Evolutionary conservation across 1,140 invertebrate genomes (phyloP), one percentile per base, ranked within the genome.

Genomic region (Drosophila tropicalis): DNA sequence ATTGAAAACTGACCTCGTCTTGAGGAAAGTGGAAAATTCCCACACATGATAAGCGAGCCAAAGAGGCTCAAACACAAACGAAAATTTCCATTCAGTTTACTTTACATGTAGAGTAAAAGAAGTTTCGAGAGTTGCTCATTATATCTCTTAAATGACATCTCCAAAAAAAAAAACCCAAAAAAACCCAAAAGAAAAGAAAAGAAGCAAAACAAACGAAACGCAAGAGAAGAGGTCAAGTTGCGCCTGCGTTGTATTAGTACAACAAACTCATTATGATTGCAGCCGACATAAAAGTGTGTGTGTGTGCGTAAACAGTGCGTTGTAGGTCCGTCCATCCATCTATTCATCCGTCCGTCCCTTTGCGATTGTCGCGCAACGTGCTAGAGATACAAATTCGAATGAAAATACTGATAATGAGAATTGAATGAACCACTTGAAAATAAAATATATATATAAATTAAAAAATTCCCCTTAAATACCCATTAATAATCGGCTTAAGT

Each of bases 11-110:
- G 62, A 72, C 51, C 70, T 56, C 19, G 51, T 34, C 55, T 25
- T 66, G 64, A 58, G 60, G 40, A 60, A 65, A 67, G 54, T 86
- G 82, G 82, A 86, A 86, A 86, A 86, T 86, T 81, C 36, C 68
- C 63, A 65, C 66, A 65, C 12, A 62, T 67, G 76, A 87, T 80
- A 80, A 79, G 73, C 44, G 10, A 51, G 4, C 17, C 9, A 51
- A 51, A 47, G 54, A 64, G 78, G 65, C 64, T 19, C 61, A 61
- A 29, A 29, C 61, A 56, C 66, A 57, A 44, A 68, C 47, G 72
- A 9, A 70, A 77, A 70, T 56, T 76, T 79, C 56, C 72, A 67
- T 69, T 73, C 57, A 73, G 19, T 36, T 64, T 72, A 76, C 56
- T 29, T 51, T 10, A 47, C 5, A 5, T 5, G 29, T 22, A 12